A percentile compares a stretch with the other conserved stretches of the same genome.
Evolutionary conservation across 1,140 invertebrate species (phyloP).

Genomic region (Tenebrio molitor): DNA sequence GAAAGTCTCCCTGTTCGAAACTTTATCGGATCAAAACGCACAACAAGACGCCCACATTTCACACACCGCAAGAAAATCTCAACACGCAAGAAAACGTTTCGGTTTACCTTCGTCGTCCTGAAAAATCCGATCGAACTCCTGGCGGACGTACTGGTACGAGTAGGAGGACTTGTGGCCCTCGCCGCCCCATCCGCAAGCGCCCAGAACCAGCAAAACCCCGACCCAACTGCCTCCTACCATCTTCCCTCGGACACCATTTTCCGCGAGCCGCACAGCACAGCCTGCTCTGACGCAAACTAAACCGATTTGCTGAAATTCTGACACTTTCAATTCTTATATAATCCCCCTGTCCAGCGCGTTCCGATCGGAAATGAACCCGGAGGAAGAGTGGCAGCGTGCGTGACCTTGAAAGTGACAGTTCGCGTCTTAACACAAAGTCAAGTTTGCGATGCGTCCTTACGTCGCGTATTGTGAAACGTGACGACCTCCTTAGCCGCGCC

Average conservation of each 20-base stretch:
- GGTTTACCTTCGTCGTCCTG: constrained; percentile 17
- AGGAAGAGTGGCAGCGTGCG: not conserved
- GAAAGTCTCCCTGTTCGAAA: too few species aligned
- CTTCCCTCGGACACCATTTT: not conserved
- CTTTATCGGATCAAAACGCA: too few species aligned
- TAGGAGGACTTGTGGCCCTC: not conserved
- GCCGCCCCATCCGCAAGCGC: not conserved
- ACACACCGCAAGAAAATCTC: too few species aligned
- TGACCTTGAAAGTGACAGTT: not conserved
- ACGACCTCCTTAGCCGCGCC: not conserved
- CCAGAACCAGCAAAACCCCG: constrained; percentile 7
- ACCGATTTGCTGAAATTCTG: constrained; percentile 31
- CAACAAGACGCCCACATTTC: too few species aligned
- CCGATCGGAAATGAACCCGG: not conserved
- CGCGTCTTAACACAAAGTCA: too few species aligned
- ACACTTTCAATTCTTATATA: constrained; percentile 39
- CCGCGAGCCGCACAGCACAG: too few species aligned
- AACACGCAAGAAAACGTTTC: too few species aligned
- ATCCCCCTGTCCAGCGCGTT: constrained; percentile 12
- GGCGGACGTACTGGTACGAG: constrained; percentile 24
- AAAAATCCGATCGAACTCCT: not conserved
- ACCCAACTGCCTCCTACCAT: constrained; percentile 20
- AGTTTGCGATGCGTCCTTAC: not conserved
- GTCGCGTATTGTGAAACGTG: not conserved
- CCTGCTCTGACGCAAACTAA: too few species aligned